phyloP scores from a whole-genome alignment of 2,113 vertebrate species.

The Pontoporia blainvillei region DNA sequence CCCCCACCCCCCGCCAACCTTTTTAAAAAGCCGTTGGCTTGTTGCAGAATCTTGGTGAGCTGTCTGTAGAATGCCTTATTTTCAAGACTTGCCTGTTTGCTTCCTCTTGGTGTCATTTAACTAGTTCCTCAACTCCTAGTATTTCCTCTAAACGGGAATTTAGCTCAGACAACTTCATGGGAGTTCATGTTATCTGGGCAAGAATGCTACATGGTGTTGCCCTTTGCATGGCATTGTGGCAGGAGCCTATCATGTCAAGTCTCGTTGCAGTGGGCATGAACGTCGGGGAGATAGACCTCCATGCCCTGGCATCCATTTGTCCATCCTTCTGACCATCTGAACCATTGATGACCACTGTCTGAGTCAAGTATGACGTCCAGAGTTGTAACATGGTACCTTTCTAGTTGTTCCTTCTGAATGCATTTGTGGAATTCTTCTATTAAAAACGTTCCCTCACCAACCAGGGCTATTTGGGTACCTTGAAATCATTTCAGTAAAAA shows the following conservation, averaged over 20 bases:
- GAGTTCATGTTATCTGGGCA: not conserved
- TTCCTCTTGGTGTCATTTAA: not conserved
- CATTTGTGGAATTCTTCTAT: not conserved
- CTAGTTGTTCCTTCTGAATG: not conserved
- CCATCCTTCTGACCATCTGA: not conserved
- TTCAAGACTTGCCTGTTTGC: not conserved
- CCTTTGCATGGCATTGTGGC: not conserved
- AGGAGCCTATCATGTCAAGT: not conserved
- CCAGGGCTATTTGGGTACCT: not conserved
- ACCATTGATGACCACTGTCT: no score
- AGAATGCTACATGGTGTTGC: not conserved
- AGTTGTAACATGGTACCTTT: not conserved
- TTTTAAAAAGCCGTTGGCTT: not conserved
- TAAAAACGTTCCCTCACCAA: not conserved
- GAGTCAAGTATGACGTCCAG: not conserved
- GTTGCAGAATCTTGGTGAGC: not conserved
- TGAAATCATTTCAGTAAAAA: not conserved
- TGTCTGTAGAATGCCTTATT: not conserved
- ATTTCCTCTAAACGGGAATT: not conserved
- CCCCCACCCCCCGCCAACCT: no score
- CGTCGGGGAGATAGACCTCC: not conserved
- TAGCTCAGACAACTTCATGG: not conserved
- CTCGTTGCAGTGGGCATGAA: not conserved
- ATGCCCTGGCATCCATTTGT: not conserved
- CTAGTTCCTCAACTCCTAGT: not conserved